Conservation (phyloP, 1,140 invertebrate species). For the Ceratina calcarata region DNA sequence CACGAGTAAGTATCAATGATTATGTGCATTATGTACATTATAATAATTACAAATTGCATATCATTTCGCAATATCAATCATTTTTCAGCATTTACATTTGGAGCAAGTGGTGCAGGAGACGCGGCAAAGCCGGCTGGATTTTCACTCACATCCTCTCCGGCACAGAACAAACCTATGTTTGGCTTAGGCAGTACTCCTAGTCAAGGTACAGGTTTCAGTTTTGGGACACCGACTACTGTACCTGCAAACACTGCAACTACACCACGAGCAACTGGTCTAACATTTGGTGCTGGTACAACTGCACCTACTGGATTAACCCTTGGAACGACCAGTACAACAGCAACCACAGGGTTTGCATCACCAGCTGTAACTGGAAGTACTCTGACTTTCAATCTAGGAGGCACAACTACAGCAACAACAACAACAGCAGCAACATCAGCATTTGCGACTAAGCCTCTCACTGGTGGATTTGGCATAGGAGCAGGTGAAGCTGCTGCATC, state of each 20-base stretch:
- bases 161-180: conserved; percentile 48
- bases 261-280: conserved; percentile 15
- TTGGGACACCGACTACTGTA: conserved; percentile 42
- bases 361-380: conserved; percentile 54
- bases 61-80: neutral
- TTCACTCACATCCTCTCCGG: conserved; percentile 7
- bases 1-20: conserved; percentile 61
- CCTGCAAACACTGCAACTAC: conserved; percentile 11
- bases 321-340: conserved; percentile 67
- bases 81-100: conserved; percentile 36
- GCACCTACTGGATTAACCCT: conserved; percentile 44
- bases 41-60: neutral
- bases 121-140: conserved; percentile 54
- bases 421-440: conserved; percentile 59
- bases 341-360: conserved; percentile 62
- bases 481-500: conserved; percentile 34
- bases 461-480: conserved; percentile 31
- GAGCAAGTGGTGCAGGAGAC: conserved; percentile 55
- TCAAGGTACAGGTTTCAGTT: conserved; percentile 49
- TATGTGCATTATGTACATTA: neutral
- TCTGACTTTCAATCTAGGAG: conserved; percentile 38
- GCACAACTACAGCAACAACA: conserved; percentile 50
- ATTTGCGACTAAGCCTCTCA: conserved; percentile 50
- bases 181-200: conserved; percentile 21
- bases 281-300: conserved; percentile 60